Base-by-base conservation (phyloP, 92 coral and sea anemone species). In the Actinernus sp. region DNA sequence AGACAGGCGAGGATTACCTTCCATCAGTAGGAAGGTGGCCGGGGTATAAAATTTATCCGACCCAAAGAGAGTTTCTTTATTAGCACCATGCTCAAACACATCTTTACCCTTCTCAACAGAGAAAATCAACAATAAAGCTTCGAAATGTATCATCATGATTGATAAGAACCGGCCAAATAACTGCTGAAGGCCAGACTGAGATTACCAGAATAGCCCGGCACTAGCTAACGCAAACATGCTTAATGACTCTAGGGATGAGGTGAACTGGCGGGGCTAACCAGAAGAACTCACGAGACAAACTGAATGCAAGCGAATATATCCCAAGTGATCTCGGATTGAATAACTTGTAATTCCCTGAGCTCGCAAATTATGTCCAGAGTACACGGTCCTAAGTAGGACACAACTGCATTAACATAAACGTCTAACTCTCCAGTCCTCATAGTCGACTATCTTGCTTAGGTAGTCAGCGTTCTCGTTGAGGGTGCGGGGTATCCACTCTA, bases 401-500 rank as follows among this genome's bases (percentile, higher is more conserved):
- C 52, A n/a, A 26, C 70, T 18, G 63, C 48, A 26, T 54, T 73
- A 51, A 61, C 60, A 59, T 50, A 70, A 30, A 39, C n/a, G 56
- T 70, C 79, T 45, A 33, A 58, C 10, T 70, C 50, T 36, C 80
- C n/a, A n/a, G n/a, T 65, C n/a, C n/a, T n/a, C n/a, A n/a, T n/a
- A n/a, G n/a, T n/a, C n/a, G n/a, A n/a, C n/a, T n/a, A n/a, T n/a
- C n/a, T n/a, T n/a, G n/a, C n/a, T n/a, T n/a, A n/a, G n/a, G n/a
- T n/a, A n/a, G n/a, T n/a, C n/a, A 0, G n/a, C n/a, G n/a, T n/a
- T n/a, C n/a, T n/a, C n/a, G n/a, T n/a, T n/a, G n/a, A n/a, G n/a
- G n/a, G n/a, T n/a, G n/a, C n/a, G n/a, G n/a, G 82, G 82, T 4
- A 81, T 81, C 88, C 82, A 81, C 32, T 81, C 59, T 3, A 81